A percentile compares a stretch with the other conserved stretches of the same genome.
Evolutionary conservation across 2,888 invertebrate species (phyloP).

Genomic region (Harpalus rufipes): DNA sequence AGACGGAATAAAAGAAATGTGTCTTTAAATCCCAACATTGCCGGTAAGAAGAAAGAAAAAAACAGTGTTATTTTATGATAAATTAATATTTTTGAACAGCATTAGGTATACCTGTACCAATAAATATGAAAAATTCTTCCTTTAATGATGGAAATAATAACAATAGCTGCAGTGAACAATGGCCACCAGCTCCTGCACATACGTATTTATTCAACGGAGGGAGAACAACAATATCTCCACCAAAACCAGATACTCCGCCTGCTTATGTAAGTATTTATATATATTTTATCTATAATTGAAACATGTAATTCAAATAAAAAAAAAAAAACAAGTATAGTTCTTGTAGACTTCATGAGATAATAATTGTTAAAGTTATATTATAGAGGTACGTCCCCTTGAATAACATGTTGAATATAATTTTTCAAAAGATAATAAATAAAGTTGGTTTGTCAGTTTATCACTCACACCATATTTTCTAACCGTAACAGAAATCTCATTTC

Average conservation of each 20-base stretch:
- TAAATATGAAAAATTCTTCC: constrained; percentile 68
- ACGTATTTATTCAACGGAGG: constrained; percentile 68
- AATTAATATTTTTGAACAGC: constrained; percentile 69
- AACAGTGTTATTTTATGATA: not conserved
- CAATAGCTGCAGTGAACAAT: constrained; percentile 64
- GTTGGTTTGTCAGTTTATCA: too few relatives aligned
- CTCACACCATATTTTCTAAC: too few relatives aligned
- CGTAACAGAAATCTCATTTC: too few relatives aligned
- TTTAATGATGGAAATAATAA: constrained; percentile 36
- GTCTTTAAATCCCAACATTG: constrained; percentile 78
- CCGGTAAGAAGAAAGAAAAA: constrained; percentile 72
- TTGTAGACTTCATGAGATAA: too few relatives aligned
- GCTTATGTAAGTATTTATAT: constrained; percentile 73
- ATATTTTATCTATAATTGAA: not conserved
- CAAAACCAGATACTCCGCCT: constrained; percentile 78
- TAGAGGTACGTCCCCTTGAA: too few relatives aligned
- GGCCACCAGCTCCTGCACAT: constrained; percentile 72
- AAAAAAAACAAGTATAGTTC: too few relatives aligned
- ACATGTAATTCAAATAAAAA: too few relatives aligned
- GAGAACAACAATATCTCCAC: constrained; percentile 73
- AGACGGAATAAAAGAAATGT: constrained; percentile 76
- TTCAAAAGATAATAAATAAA: too few relatives aligned
- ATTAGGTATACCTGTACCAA: constrained; percentile 72
- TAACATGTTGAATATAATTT: too few relatives aligned
- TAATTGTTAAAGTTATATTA: too few relatives aligned